phyloP scores from a whole-genome alignment of 1,140 invertebrate species.

The Tribolium madens region DNA sequence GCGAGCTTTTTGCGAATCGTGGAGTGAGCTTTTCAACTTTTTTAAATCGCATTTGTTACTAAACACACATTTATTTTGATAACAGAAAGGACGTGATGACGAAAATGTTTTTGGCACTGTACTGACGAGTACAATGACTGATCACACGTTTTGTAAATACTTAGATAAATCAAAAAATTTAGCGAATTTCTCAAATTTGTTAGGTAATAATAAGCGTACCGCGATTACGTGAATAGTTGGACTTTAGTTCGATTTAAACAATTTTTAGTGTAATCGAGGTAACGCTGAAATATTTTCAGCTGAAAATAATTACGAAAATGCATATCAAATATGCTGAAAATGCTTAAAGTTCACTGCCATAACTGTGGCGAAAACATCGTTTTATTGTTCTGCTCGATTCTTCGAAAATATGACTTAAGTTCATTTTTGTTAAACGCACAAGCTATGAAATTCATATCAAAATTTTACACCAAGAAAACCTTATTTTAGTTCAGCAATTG shows the following conservation, averaged over 20 bases:
- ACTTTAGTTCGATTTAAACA: neutral
- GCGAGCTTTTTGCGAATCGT: neutral
- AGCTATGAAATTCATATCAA: conserved; percentile 42
- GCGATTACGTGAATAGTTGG: neutral
- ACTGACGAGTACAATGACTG: conserved; percentile 57
- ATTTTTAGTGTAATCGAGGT: neutral
- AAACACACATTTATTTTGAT: conserved; percentile 17
- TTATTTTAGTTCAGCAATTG: neutral
- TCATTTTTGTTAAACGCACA: conserved; percentile 14
- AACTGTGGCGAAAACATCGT: conserved; percentile 17
- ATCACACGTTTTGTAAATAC: conserved; percentile 55
- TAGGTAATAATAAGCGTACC: conserved; percentile 1
- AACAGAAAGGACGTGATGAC: neutral
- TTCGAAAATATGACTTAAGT: neutral
- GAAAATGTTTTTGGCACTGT: conserved; percentile 50
- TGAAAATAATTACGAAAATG: conserved; percentile 40
- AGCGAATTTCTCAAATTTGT: conserved; percentile 11
- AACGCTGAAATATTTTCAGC: conserved; percentile 27
- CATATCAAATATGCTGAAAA: conserved; percentile 45
- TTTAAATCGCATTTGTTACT: conserved; percentile 12
- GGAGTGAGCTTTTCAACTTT: neutral
- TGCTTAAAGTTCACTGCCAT: conserved; percentile 40
- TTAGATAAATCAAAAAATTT: conserved; percentile 31
- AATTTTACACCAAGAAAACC: conserved; percentile 33
- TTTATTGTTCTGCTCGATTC: conserved; percentile 39